Evolutionary conservation across 2,797 vertebrate genomes (phyloP), one percentile per base, ranked within the genome.

Genomic region (Lophotriccus pileatus): DNA sequence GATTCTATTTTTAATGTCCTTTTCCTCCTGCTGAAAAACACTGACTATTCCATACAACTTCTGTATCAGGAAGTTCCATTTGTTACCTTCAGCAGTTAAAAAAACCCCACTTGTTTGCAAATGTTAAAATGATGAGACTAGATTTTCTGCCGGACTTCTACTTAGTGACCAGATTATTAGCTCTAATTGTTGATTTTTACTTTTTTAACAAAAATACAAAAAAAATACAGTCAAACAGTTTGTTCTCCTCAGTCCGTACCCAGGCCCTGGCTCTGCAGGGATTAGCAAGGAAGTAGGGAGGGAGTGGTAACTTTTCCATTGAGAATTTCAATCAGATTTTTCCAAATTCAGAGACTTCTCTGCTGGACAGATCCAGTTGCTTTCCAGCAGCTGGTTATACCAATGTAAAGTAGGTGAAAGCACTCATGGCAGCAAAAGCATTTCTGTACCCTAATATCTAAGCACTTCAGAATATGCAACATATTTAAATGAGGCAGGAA

Each of bases 1-100:
- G 68, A 75, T 91, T 88, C 79, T 86, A 93, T 85, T 90, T 92
- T 93, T 86, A 78, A 85, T 58, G 36, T 44, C 27, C 68, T 86
- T 88, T 91, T 58, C 39, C 69, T 73, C 69, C 66, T 1, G 0
- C 79, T 93, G 76, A 68, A 67, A 91, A 86, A 32, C 14, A 6
- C 62, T 85, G 84, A 43, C 64, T 85, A 39, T 70, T 91, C 41
- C 75, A 53, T 27, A 20, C 15, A 80, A 83, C 37, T 59, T 78
- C 34, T 60, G 44, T 20, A 56, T 10, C 4, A 91, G 30, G 68
- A 80, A 80, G 41, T 69, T 64, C 24, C 11, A 47, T 64, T 84
- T 82, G 6, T 64, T 60, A 14, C n/a, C 24, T 92, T 79, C 62
- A 66, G 64, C 27, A 77, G 49, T 32, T 80, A 56, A 87, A 85